Percentiles rank a stretch among this genome's conserved stretches.
phyloP scores from a whole-genome alignment of 2,888 invertebrate genomes.

The Polia nebulosa region DNA sequence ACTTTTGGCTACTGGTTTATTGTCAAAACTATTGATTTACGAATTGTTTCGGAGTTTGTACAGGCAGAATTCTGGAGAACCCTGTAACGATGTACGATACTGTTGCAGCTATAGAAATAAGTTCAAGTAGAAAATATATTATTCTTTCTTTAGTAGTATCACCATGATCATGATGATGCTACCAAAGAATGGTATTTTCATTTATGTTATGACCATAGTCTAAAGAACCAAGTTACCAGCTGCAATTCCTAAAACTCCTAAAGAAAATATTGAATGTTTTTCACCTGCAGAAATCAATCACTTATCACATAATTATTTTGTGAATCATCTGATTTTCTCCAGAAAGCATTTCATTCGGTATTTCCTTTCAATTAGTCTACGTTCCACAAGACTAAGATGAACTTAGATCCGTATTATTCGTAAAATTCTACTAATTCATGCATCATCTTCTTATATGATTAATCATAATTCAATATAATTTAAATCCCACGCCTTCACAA shows the following conservation, averaged over 20 bases:
- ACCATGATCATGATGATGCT: neutral
- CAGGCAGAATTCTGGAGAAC: neutral
- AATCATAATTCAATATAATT: constrained; percentile 59
- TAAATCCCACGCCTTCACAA: constrained; percentile 49
- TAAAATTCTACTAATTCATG: constrained; percentile 44
- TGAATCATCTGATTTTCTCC: constrained; percentile 32
- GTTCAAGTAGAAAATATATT: neutral
- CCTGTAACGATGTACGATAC: neutral
- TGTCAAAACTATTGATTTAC: constrained; percentile 51
- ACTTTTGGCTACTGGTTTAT: constrained; percentile 47
- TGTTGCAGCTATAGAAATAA: neutral
- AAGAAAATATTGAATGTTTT: constrained; percentile 15
- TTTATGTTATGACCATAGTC: neutral
- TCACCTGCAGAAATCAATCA: constrained; percentile 12
- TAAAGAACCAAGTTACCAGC: neutral
- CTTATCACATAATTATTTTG: constrained; percentile 11
- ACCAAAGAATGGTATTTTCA: neutral
- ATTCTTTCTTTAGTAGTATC: no score
- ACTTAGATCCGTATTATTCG: constrained; percentile 12
- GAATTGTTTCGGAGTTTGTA: constrained; percentile 6
- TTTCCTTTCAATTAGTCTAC: neutral
- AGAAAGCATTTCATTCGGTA: constrained; percentile 27
- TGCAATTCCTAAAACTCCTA: neutral
- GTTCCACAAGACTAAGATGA: neutral
- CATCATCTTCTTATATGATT: constrained; percentile 47